phyloP scores from a whole-genome alignment of 2,797 vertebrate species.

The Myiotriccus ornatus region DNA sequence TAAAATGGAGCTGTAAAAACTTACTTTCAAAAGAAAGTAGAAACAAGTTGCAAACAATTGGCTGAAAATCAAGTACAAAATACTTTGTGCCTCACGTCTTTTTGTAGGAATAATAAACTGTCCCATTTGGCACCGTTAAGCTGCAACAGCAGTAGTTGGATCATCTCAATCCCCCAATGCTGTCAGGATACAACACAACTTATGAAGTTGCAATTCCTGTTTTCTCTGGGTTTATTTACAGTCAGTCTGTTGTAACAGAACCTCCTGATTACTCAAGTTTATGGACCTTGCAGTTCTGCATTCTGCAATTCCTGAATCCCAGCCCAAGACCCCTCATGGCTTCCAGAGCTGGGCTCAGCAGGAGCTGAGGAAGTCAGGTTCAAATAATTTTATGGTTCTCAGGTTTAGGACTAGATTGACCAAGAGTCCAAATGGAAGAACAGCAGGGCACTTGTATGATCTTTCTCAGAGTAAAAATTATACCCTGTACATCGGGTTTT shows the following conservation, averaged over 20 bases:
- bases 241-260: neutral
- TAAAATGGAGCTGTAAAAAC: neutral
- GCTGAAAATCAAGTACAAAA: neutral
- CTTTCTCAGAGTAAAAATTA: neutral
- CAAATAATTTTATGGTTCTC: neutral
- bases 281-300: neutral
- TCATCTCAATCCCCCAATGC: neutral
- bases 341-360: neutral
- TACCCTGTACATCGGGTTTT: neutral
- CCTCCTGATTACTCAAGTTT: neutral
- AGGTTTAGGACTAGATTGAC: neutral
- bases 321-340: neutral
- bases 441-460: neutral
- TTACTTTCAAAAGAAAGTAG: neutral
- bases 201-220: constrained; percentile 12
- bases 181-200: neutral
- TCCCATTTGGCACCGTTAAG: neutral
- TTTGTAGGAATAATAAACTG: neutral
- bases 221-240: constrained; percentile 23
- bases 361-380: neutral
- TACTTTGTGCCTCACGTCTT: neutral
- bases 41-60: neutral
- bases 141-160: neutral
- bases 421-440: neutral
- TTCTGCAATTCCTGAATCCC: neutral